These are phyloP conservation scores for Pinna nobilis DNA, from an alignment of 1,140 invertebrate genomes.

Conservation along the genomic window DNA sequence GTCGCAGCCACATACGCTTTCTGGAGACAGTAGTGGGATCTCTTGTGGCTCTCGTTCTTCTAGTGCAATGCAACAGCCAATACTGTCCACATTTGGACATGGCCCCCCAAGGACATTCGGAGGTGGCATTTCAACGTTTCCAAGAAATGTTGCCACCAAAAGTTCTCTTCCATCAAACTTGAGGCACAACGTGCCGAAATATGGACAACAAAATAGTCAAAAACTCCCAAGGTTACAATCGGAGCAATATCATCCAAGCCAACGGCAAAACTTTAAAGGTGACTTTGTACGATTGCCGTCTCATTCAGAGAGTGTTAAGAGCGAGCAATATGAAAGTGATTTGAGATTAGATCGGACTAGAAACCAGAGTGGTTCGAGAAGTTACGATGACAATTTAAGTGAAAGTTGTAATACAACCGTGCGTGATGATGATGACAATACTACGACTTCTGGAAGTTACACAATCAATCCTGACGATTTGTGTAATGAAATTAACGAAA, in stretches of 20 bases:
- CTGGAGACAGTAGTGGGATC: conserved; percentile 35
- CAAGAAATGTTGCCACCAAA: conserved; percentile 28
- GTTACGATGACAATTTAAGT: conserved; percentile 32
- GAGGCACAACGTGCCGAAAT: conserved; percentile 9
- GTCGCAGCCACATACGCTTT: conserved; percentile 24
- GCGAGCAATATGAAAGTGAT: conserved; percentile 8
- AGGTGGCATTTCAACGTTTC: conserved; percentile 37
- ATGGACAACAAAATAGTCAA: conserved; percentile 6
- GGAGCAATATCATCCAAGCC: conserved; percentile 31
- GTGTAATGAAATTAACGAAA: conserved; percentile 53
- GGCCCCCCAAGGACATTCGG: conserved; percentile 1
- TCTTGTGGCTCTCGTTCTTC: conserved; percentile 25
- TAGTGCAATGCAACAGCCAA: conserved; percentile 36
- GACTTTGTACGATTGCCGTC: conserved; percentile 13
- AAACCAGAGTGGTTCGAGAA: conserved; percentile 19
- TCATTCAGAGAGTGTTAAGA: neutral
- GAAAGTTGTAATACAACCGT: conserved; percentile 46
- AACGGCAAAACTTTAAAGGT: conserved; percentile 21
- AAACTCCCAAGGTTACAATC: conserved; percentile 40
- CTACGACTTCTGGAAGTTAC: conserved; percentile 69
- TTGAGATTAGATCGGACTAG: conserved; percentile 5
- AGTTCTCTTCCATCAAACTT: conserved; percentile 14
- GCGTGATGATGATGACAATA: conserved; percentile 61
- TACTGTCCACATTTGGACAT: conserved; percentile 51
- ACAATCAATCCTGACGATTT: conserved; percentile 64